Conservation (phyloP, 2,113 vertebrate genomes). For the Solea solea region DNA sequence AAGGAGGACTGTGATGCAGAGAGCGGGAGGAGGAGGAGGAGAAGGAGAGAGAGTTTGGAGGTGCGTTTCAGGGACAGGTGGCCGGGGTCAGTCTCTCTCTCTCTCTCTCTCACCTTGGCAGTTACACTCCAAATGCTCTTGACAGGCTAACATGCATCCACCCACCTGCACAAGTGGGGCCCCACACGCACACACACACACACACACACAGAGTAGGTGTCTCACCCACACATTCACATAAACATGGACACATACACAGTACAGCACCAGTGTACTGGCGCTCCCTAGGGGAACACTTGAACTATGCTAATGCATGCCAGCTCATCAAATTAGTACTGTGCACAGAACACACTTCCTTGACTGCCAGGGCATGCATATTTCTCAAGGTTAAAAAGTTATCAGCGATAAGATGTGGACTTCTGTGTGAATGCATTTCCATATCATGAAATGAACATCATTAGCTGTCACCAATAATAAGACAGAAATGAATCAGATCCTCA, state of each 20-base stretch:
- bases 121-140: slow-evolving; percentile 65
- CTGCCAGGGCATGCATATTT: slow-evolving; percentile 61
- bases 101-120: slow-evolving; percentile 66
- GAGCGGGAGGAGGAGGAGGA: neutral
- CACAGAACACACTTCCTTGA: slow-evolving; percentile 41
- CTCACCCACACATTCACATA: slow-evolving; percentile 25
- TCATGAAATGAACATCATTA: slow-evolving; percentile 73
- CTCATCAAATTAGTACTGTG: slow-evolving; percentile 69
- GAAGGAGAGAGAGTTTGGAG: slow-evolving; percentile 28
- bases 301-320: slow-evolving; percentile 76
- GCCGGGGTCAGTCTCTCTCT: slow-evolving; percentile 70
- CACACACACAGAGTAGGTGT: slow-evolving; percentile 25
- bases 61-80: slow-evolving; percentile 76
- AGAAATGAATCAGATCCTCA: slow-evolving; percentile 54
- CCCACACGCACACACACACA: slow-evolving; percentile 11
- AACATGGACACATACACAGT: slow-evolving; percentile 1
- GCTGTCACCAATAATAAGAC: slow-evolving; percentile 54
- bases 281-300: slow-evolving; percentile 60
- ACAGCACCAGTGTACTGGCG: slow-evolving; percentile 38
- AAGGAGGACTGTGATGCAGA: slow-evolving; percentile 19
- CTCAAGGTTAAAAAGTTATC: slow-evolving; percentile 75
- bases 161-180: slow-evolving; percentile 66
- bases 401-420: slow-evolving; percentile 47
- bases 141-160: slow-evolving; percentile 73
- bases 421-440: slow-evolving; percentile 72